Percentiles rank a stretch among this genome's conserved stretches.
Conservation (phyloP, 2,113 vertebrate genomes). For the Protobothrops mucrosquamatus region DNA sequence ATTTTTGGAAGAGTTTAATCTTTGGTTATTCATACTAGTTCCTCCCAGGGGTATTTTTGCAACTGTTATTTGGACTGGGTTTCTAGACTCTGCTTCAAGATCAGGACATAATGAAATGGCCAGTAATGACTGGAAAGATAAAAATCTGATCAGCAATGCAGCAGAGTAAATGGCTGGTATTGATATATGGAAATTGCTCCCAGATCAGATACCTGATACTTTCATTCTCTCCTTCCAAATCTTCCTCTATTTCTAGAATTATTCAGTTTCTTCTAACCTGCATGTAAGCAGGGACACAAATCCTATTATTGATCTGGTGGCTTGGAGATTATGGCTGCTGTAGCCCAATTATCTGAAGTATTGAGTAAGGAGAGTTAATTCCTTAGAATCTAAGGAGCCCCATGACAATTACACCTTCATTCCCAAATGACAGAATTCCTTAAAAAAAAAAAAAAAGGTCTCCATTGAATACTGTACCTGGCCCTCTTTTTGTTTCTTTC, state of each 20-base stretch:
- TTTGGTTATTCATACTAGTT: slow-evolving; percentile 51
- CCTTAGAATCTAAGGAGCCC: neutral
- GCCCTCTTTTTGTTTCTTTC: neutral
- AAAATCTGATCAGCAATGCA: neutral
- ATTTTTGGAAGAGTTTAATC: slow-evolving; percentile 56
- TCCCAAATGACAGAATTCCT: neutral
- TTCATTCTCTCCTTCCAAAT: neutral
- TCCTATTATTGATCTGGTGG: neutral
- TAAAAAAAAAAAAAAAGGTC: neutral
- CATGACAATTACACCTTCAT: neutral
- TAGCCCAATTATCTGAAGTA: neutral
- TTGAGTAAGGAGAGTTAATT: neutral
- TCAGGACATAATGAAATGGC: slow-evolving; percentile 32
- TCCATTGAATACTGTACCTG: neutral
- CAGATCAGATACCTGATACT: neutral
- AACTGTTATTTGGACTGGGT: slow-evolving; percentile 40
- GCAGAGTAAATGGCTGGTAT: neutral
- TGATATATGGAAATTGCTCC: neutral
- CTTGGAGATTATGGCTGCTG: neutral
- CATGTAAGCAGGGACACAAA: neutral
- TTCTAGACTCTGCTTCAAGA: slow-evolving; percentile 49
- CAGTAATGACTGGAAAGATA: slow-evolving; percentile 34
- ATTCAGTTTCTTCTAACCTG: neutral
- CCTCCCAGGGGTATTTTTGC: slow-evolving; percentile 52
- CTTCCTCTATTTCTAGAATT: neutral